Base-by-base conservation (phyloP, 2,797 vertebrate species). In the Rhincodon typus region DNA sequence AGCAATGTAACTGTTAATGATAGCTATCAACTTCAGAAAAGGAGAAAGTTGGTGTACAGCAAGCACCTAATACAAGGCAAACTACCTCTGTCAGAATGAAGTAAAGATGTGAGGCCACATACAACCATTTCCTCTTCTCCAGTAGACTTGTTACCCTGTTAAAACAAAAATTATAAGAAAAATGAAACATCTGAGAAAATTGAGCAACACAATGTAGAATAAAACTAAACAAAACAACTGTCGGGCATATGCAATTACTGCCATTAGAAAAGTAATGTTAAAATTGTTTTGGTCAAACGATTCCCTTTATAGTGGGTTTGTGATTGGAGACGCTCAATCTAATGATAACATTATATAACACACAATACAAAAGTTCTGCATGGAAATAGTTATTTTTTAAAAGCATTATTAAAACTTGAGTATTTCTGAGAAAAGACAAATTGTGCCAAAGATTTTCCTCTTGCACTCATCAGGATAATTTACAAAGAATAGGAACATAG, bases 61-160 rank as follows among this genome's bases (percentile, higher is more conserved):
- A 93, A 69, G 21, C 66, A 69, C 21, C 67, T 93, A 53, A 77
- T 57, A 67, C 19, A 4, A 74, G 70, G 34, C 27, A 70, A 66
- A 94, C 34, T 96, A 96, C 96, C 96, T 96, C 97, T 97, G 98
- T 97, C 97, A 97, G 96, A 97, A 95, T 96, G 96, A 96, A 97
- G 95, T 0, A 97, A 96, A 86, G 97, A 96, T 82, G 96, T 95
- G 96, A 98, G 96, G 96, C 96, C 97, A 95, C 97, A 97, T 10
- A 97, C 96, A 27, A 95, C 95, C 96, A 96, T 96, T 30, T 96
- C 95, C 96, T 97, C 98, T 96, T 96, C 97, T 96, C 96, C 97
- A 94, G 97, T 96, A 95, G 97, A 96, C 95, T 96, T 96, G 66
- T 96, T 95, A 50, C 96, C 96, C 98, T 98, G 96, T 70, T 77